Evolutionary conservation across 2,113 vertebrate species (phyloP).

Genomic region (Eurypyga helias): DNA sequence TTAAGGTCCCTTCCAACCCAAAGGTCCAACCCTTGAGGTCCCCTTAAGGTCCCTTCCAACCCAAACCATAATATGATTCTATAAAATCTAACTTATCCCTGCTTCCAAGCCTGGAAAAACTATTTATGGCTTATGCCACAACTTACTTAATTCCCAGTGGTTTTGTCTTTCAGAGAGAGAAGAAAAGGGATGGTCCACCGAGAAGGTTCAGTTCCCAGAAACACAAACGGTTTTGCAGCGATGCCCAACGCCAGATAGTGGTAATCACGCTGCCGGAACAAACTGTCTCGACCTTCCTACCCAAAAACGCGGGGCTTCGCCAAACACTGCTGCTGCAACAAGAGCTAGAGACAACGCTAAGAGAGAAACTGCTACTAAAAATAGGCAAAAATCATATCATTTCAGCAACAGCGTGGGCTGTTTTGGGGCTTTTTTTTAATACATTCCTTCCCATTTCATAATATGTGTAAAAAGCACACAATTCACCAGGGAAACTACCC

Average conservation of each 20-base stretch:
- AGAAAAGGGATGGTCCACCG: background rate
- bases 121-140: background rate
- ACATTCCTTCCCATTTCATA: background rate
- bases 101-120: background rate
- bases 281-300: background rate
- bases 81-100: background rate
- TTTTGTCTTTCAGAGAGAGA: background rate
- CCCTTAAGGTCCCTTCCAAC: too few species aligned
- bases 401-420: background rate
- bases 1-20: too few species aligned
- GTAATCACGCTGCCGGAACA: background rate
- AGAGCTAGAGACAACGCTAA: background rate
- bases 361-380: conserved; percentile 4
- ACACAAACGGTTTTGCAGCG: rapidly evolving
- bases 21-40: too few species aligned
- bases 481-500: background rate
- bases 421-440: background rate
- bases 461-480: background rate
- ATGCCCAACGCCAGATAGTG: background rate
- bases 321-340: background rate
- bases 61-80: too few species aligned
- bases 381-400: background rate
- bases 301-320: background rate
- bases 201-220: background rate
- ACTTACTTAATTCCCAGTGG: background rate